Evolutionary conservation across 1,140 invertebrate genomes (phyloP).

Genomic region (Mactra quadrangularis): DNA sequence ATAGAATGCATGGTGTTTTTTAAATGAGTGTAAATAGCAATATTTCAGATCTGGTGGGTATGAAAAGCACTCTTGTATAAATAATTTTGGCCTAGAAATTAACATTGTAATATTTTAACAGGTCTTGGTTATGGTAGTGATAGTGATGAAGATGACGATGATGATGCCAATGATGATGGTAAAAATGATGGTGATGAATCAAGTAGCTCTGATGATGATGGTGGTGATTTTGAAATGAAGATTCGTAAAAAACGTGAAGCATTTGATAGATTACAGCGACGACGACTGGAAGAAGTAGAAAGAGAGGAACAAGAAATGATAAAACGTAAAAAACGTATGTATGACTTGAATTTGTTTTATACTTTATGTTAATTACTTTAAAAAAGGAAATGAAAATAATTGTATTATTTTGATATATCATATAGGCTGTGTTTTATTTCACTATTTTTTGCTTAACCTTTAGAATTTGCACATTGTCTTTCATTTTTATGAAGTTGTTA

Average conservation of each 20-base stretch:
- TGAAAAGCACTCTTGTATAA: no score
- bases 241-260: slow-evolving; percentile 72
- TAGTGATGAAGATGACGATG: slow-evolving; percentile 65
- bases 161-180: slow-evolving; percentile 57
- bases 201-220: slow-evolving; percentile 57
- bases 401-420: no score
- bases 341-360: no score
- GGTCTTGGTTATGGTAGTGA: slow-evolving; percentile 78
- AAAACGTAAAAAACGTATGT: slow-evolving; percentile 47
- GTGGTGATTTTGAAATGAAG: slow-evolving; percentile 71
- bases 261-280: slow-evolving; percentile 63
- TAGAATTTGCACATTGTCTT: no score
- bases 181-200: slow-evolving; percentile 37
- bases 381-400: no score
- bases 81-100: background rate
- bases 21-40: no score
- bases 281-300: slow-evolving; percentile 52
- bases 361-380: no score
- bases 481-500: no score
- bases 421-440: no score
- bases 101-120: slow-evolving; percentile 50
- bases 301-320: slow-evolving; percentile 38
- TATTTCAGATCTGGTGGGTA: no score
- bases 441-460: no score
- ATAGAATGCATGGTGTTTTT: no score